Conservation (phyloP, 2,888 invertebrate species). For the Steromphala cineraria region DNA sequence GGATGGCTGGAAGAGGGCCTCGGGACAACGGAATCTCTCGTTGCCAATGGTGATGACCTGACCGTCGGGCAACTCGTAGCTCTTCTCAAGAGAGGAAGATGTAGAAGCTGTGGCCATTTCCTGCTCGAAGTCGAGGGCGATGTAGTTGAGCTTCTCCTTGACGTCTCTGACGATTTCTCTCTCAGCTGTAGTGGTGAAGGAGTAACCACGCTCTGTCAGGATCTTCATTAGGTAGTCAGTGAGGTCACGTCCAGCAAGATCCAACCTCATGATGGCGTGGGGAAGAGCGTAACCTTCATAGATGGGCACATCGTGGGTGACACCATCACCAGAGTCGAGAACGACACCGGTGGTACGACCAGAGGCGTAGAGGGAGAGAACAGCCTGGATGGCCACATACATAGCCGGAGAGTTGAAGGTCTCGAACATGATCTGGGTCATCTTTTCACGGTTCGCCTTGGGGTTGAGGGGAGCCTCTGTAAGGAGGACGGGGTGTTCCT, state of each 20-base stretch:
- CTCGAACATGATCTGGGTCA: slow-evolving; percentile 81
- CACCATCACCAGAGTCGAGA: slow-evolving; percentile 93
- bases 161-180: slow-evolving; percentile 96
- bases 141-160: slow-evolving; percentile 94
- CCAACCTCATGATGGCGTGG: slow-evolving; percentile 56
- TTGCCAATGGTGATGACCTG: slow-evolving; percentile 54
- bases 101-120: slow-evolving; percentile 82
- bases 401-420: slow-evolving; percentile 86
- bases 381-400: slow-evolving; percentile 95
- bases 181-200: slow-evolving; percentile 75
- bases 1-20: no score
- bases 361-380: slow-evolving; percentile 92
- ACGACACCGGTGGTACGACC: slow-evolving; percentile 96
- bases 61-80: slow-evolving; percentile 62
- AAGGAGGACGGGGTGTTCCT: slow-evolving; percentile 93
- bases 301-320: slow-evolving; percentile 92
- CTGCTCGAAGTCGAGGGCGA: slow-evolving; percentile 93
- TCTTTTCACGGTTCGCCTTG: slow-evolving; percentile 96
- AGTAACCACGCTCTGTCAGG: slow-evolving; percentile 74
- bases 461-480: slow-evolving; percentile 89
- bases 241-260: slow-evolving; percentile 63
- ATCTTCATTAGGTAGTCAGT: slow-evolving; percentile 78
- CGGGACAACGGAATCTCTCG: slow-evolving; percentile 57
- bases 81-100: slow-evolving; percentile 51
- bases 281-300: slow-evolving; percentile 78